phyloP scores from a whole-genome alignment of 92 coral and sea anemone species.

The Porites lobata region DNA sequence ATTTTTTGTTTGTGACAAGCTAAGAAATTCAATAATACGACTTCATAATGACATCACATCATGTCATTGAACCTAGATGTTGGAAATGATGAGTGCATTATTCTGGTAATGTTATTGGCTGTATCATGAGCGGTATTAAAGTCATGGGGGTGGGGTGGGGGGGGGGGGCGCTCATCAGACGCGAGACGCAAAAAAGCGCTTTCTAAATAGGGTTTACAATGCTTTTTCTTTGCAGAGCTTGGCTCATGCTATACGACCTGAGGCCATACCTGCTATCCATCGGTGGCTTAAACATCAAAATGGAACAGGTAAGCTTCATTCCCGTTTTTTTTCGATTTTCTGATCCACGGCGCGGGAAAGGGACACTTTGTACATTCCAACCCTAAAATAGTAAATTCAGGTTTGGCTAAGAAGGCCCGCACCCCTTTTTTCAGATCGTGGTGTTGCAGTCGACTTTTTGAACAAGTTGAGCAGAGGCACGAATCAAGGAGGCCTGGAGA shows the following conservation, averaged over 20 bases:
- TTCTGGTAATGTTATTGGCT: too few species aligned
- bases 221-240: slow-evolving; percentile 41
- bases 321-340: background rate
- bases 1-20: too few species aligned
- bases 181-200: too few species aligned
- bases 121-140: too few species aligned
- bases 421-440: slow-evolving; percentile 57
- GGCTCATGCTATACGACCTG: slow-evolving; percentile 51
- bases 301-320: slow-evolving; percentile 52
- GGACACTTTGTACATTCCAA: background rate
- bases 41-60: too few species aligned
- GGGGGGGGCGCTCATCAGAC: too few species aligned
- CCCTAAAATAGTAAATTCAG: too few species aligned
- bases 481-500: background rate
- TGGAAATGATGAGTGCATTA: too few species aligned
- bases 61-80: too few species aligned
- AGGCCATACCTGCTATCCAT: slow-evolving; percentile 65
- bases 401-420: background rate
- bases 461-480: slow-evolving; percentile 51
- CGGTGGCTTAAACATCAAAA: slow-evolving; percentile 65
- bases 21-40: too few species aligned
- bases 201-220: background rate
- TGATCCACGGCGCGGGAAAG: background rate
- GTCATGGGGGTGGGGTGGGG: too few species aligned
- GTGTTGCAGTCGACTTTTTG: slow-evolving; percentile 75